Evolutionary conservation across 1,140 invertebrate genomes (phyloP).

Genomic region (Neotoxoptera formosana): DNA sequence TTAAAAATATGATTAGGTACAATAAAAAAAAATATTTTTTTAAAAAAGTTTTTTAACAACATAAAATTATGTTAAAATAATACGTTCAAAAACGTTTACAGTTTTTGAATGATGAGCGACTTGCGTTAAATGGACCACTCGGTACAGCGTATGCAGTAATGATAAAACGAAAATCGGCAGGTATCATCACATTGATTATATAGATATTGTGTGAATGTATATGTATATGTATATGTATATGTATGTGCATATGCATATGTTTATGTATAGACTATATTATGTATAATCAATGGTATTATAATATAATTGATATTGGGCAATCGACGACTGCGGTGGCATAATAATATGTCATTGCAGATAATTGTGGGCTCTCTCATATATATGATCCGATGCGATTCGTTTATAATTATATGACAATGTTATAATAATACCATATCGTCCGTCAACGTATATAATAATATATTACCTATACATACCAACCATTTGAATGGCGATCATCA

Average conservation of each 20-base stretch:
- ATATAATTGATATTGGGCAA: background rate
- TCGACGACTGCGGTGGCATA: background rate
- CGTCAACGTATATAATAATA: background rate
- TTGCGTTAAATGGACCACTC: too few species aligned
- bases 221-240: too few species aligned
- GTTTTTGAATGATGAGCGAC: too few species aligned
- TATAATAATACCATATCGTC: background rate
- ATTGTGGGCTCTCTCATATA: background rate
- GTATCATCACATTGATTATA: too few species aligned
- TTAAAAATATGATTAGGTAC: too few species aligned
- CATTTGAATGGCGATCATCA: constrained; percentile 75
- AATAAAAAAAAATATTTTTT: too few species aligned
- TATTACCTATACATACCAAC: background rate
- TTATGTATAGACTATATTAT: too few species aligned
- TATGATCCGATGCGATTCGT: background rate
- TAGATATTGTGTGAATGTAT: too few species aligned
- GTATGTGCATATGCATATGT: too few species aligned
- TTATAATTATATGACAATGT: background rate
- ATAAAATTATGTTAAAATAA: too few species aligned
- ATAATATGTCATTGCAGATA: background rate
- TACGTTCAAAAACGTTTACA: too few species aligned
- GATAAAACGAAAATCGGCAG: background rate
- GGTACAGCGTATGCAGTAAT: background rate
- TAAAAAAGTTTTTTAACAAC: too few species aligned
- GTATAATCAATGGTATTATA: background rate